Evolutionary conservation across 2,888 invertebrate genomes (phyloP), one percentile per base, ranked within the genome.

Genomic region (Cryptocheilus praepositus): DNA sequence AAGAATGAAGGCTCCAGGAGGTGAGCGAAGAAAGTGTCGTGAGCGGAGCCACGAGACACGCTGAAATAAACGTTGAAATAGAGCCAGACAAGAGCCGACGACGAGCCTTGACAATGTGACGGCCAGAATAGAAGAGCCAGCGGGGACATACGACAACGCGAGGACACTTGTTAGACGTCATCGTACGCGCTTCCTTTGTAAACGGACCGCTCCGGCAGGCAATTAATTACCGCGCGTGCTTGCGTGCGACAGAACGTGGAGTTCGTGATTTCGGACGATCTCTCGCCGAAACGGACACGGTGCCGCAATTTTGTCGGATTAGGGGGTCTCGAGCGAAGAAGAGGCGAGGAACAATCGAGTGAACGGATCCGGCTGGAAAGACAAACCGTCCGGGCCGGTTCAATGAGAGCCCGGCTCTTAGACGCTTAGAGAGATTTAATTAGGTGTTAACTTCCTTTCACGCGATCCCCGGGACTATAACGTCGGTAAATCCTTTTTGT

Each of bases 161-260:
- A 77, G 74, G 78, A 83, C 83, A 81, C 82, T 82, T 81, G 83
- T 82, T 75, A 76, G 52, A 76, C 67, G 82, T 79, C 78, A 68
- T 62, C 71, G 70, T 46, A 53, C 72, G 78, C 80, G 73, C 74
- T 78, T 73, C 76, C 79, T 81, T 78, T 67, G 73, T 69, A 73
- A 62, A 73, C 77, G 68, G 67, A 67, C 71, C 73, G 71, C 64
- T 65, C 66, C 71, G 49, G 36, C 63, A 61, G 62, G 70, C 67
- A 74, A 76, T 81, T 81, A 81, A 81, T 81, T 81, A 79, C 75
- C 57, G 56, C 64, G 52, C 64, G 56, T 60, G 63, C 22, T 57
- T 19, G 28, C 21, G 59, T 51, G 51, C 18, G 22, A 46, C n/a
- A n/a, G 18, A 58, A 16, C 16, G 15, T 11, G 45, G 45, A 46